Conservation (phyloP, 2,113 vertebrate species). For the Leucopsar rothschildi region DNA sequence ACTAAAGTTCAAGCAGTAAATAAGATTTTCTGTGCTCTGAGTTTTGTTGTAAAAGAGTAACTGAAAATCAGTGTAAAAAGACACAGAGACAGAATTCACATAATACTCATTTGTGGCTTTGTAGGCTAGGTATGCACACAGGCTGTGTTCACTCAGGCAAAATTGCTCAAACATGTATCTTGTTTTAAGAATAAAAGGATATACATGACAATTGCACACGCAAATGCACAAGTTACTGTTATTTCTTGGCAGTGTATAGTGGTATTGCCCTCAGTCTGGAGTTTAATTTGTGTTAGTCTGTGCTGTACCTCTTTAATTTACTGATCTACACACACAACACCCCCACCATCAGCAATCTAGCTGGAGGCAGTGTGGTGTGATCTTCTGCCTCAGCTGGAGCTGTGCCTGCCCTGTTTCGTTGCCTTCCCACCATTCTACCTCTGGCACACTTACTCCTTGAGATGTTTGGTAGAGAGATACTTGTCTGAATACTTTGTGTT, state of each 20-base stretch:
- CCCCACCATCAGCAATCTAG: background rate
- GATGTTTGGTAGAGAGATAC: background rate
- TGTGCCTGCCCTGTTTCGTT: background rate
- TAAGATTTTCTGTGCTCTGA: background rate
- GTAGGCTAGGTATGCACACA: background rate
- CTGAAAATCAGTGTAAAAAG: background rate
- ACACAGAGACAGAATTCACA: background rate
- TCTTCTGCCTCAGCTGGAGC: background rate
- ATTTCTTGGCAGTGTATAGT: background rate
- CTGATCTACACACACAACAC: fast-evolving
- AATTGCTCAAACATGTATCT: fast-evolving
- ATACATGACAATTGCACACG: fast-evolving
- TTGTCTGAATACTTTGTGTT: background rate
- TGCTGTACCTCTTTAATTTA: background rate
- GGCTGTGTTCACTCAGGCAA: background rate
- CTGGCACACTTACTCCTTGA: background rate
- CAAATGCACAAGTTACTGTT: background rate
- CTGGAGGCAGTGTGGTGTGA: background rate
- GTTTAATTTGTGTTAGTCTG: background rate
- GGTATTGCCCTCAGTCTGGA: background rate
- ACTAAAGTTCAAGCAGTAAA: background rate
- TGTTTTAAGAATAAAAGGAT: background rate
- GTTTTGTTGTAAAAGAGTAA: background rate
- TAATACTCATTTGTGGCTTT: background rate
- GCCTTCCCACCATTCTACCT: background rate